Percentiles rank a stretch among this genome's conserved stretches.
phyloP scores from a whole-genome alignment of 1,140 invertebrate genomes.

The Trichogramma pretiosum region DNA sequence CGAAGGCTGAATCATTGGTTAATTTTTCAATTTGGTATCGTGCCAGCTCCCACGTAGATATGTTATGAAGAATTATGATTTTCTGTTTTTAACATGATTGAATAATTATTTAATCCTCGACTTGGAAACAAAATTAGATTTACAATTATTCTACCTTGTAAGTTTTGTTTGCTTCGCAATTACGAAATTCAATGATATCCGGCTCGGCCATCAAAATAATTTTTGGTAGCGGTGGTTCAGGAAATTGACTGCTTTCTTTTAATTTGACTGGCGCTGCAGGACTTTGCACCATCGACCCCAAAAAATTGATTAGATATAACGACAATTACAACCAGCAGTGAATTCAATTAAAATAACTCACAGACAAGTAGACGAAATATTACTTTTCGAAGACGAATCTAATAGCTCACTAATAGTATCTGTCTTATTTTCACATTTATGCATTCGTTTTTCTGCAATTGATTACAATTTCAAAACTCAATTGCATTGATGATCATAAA shows the following conservation, averaged over 20 bases:
- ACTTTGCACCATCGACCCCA: background rate
- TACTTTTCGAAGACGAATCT: too few species aligned
- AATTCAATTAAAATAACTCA: too few species aligned
- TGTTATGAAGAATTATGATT: constrained; percentile 28
- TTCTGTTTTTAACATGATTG: too few species aligned
- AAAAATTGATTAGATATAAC: too few species aligned
- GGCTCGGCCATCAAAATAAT: constrained; percentile 23
- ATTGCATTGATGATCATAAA: too few species aligned
- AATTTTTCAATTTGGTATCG: constrained; percentile 25
- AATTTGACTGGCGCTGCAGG: background rate
- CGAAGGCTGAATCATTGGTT: constrained; percentile 10
- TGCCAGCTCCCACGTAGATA: constrained; percentile 20
- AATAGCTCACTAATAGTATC: too few species aligned
- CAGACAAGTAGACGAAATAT: too few species aligned
- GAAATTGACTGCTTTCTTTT: constrained; percentile 18
- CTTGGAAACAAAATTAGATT: background rate
- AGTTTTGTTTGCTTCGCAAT: constrained; percentile 24
- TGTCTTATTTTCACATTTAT: too few species aligned
- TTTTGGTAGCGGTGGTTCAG: background rate
- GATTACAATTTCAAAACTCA: too few species aligned
- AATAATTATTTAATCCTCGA: background rate
- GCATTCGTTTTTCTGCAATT: too few species aligned
- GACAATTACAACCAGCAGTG: too few species aligned
- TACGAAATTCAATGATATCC: constrained; percentile 26
- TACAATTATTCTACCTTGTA: constrained; percentile 23